phyloP scores from a whole-genome alignment of 1,140 invertebrate species.

The Drosophila sechellia region DNA sequence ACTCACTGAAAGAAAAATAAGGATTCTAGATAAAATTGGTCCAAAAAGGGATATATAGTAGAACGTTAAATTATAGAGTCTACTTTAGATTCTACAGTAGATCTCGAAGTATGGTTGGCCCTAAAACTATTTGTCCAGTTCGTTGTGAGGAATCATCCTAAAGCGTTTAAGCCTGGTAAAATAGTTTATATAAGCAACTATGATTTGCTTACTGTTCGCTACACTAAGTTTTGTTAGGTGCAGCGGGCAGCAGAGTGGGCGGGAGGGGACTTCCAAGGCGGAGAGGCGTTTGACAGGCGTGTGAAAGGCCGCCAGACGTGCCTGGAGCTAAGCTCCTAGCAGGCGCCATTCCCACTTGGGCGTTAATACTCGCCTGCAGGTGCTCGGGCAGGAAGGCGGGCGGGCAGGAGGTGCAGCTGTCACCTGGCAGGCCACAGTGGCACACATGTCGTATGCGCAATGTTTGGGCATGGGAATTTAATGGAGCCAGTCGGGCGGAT shows the following conservation, averaged over 20 bases:
- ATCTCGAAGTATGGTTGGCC: too few relatives aligned
- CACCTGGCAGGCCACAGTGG: conserved; percentile 38
- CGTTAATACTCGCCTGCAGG: conserved; percentile 61
- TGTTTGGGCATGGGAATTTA: conserved; percentile 60
- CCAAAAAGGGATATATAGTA: too few relatives aligned
- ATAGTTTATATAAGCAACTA: too few relatives aligned
- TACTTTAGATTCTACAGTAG: too few relatives aligned
- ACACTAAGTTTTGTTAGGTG: neutral
- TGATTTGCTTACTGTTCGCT: too few relatives aligned
- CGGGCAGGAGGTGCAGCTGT: conserved; percentile 38
- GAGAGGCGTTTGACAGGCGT: conserved; percentile 51
- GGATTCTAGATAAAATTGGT: neutral
- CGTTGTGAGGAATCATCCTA: too few relatives aligned
- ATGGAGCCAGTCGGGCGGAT: conserved; percentile 29
- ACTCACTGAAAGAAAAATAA: conserved; percentile 24
- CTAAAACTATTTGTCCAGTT: too few relatives aligned
- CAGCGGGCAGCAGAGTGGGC: neutral
- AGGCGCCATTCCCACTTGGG: conserved; percentile 49
- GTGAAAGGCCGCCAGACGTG: conserved; percentile 59
- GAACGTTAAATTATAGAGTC: too few relatives aligned
- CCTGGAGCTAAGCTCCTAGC: conserved; percentile 16
- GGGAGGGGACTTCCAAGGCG: conserved; percentile 10
- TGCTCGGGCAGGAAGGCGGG: neutral
- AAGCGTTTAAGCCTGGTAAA: too few relatives aligned
- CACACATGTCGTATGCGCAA: conserved; percentile 40